Percentiles rank a stretch among this genome's conserved stretches.
phyloP scores from a whole-genome alignment of 2,113 vertebrate species.

The Galeopterus variegatus region DNA sequence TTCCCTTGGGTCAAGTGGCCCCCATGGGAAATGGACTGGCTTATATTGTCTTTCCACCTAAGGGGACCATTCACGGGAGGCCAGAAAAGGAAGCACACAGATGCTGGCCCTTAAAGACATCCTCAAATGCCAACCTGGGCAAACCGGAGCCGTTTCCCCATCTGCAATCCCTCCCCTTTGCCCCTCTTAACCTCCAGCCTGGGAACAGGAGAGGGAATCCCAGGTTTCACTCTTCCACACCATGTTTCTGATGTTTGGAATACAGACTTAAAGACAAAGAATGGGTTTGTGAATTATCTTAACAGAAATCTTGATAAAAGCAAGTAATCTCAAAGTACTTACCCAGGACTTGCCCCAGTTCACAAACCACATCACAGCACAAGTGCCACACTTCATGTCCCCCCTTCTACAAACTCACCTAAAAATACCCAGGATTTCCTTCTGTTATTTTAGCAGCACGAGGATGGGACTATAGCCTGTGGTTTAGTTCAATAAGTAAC shows the following conservation, averaged over 20 bases:
- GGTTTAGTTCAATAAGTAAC: background rate
- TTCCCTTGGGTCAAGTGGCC: background rate
- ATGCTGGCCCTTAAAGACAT: background rate
- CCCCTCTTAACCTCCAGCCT: background rate
- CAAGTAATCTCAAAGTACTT: rapidly evolving
- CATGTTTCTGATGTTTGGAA: background rate
- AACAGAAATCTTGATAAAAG: background rate
- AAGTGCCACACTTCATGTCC: rapidly evolving
- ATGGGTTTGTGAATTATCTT: background rate
- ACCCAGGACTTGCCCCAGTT: background rate
- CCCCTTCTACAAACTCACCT: background rate
- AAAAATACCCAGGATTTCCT: background rate
- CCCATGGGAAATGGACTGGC: too few relatives aligned
- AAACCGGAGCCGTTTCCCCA: too few relatives aligned
- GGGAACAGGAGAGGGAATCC: background rate
- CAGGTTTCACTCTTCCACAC: background rate
- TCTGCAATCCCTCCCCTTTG: too few relatives aligned
- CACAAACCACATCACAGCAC: background rate
- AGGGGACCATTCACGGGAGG: background rate
- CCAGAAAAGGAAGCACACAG: background rate
- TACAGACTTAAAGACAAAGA: background rate
- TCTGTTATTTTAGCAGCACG: background rate
- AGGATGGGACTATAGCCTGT: background rate
- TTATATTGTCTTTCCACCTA: background rate
- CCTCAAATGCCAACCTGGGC: background rate